Percentiles rank a stretch among this genome's conserved stretches.
Conservation (phyloP, 1,140 invertebrate genomes). For the Thaumatotibia leucotreta region DNA sequence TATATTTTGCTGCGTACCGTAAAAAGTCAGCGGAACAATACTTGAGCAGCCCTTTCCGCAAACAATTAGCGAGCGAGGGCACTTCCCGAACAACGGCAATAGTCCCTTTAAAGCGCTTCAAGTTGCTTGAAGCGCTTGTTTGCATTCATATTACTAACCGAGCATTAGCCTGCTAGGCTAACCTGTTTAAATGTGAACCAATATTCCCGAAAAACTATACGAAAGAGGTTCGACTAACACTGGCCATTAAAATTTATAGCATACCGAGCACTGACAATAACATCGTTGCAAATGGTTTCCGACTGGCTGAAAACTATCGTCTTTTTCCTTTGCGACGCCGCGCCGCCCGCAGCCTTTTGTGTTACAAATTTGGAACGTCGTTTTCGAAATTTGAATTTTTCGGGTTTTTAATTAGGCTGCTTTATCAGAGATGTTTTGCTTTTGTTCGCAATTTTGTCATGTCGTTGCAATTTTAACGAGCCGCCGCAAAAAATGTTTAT, state of each 20-base stretch:
- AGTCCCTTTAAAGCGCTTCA: conserved; percentile 30
- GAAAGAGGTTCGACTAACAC: background rate
- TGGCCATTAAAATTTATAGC: background rate
- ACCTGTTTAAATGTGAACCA: background rate
- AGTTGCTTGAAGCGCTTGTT: conserved; percentile 35
- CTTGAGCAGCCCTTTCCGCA: conserved; percentile 67
- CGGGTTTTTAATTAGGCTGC: background rate
- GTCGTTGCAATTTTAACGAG: conserved; percentile 18
- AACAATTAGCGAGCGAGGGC: conserved; percentile 72
- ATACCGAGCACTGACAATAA: background rate
- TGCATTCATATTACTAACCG: background rate
- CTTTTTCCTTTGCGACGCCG: conserved; percentile 58
- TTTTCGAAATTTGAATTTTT: conserved; percentile 10
- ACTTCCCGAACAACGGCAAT: conserved; percentile 64
- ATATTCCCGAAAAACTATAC: background rate
- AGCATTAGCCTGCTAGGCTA: background rate
- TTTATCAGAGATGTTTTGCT: conserved; percentile 8
- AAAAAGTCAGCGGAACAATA: conserved; percentile 53
- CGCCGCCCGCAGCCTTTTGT: conserved; percentile 46
- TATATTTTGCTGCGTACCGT: conserved; percentile 33
- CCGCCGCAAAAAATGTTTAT: conserved; percentile 16
- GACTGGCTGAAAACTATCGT: conserved; percentile 53
- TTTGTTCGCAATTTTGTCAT: conserved; percentile 35
- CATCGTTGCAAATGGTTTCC: conserved; percentile 49
- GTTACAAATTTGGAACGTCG: conserved; percentile 43